Conservation (phyloP, 2,888 invertebrate species). For the Mystacides longicornis region DNA sequence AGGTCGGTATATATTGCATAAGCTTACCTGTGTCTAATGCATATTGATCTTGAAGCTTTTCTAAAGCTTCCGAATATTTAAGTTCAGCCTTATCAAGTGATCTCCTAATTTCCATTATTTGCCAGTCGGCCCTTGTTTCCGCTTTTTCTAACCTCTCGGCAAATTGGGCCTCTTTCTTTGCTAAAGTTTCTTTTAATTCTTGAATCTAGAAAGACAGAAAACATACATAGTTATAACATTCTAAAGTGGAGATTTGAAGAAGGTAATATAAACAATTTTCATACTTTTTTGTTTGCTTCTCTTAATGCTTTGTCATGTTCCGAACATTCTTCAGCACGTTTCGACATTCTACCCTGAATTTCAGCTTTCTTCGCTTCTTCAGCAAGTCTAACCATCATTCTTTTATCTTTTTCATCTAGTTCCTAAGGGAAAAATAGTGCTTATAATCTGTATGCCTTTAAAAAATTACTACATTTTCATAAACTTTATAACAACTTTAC, state of each 20-base stretch:
- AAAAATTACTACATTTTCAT: not conserved
- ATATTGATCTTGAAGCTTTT: slow-evolving; percentile 56
- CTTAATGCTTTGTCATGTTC: slow-evolving; percentile 19
- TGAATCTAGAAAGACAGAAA: slow-evolving; percentile 49
- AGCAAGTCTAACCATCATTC: slow-evolving; percentile 20
- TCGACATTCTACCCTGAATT: slow-evolving; percentile 34
- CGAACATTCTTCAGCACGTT: slow-evolving; percentile 33
- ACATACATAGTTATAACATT: not conserved
- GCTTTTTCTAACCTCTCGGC: slow-evolving; percentile 50
- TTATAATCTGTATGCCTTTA: not conserved
- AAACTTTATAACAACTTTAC: slow-evolving; percentile 30
- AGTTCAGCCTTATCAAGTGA: slow-evolving; percentile 68
- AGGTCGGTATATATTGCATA: no score
- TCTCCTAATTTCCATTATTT: slow-evolving; percentile 60
- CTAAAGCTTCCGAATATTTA: slow-evolving; percentile 63
- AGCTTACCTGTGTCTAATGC: slow-evolving; percentile 60
- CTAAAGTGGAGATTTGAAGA: not conserved
- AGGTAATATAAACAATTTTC: no score
- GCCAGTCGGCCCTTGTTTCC: slow-evolving; percentile 60
- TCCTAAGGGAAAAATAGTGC: slow-evolving; percentile 13
- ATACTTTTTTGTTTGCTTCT: slow-evolving; percentile 20
- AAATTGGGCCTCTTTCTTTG: slow-evolving; percentile 54
- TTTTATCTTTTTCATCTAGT: slow-evolving; percentile 21
- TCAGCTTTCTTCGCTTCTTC: slow-evolving; percentile 22
- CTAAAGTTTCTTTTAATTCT: slow-evolving; percentile 55